Conservation (phyloP, 64 coral and sea anemone species). For the Montipora cactus region DNA sequence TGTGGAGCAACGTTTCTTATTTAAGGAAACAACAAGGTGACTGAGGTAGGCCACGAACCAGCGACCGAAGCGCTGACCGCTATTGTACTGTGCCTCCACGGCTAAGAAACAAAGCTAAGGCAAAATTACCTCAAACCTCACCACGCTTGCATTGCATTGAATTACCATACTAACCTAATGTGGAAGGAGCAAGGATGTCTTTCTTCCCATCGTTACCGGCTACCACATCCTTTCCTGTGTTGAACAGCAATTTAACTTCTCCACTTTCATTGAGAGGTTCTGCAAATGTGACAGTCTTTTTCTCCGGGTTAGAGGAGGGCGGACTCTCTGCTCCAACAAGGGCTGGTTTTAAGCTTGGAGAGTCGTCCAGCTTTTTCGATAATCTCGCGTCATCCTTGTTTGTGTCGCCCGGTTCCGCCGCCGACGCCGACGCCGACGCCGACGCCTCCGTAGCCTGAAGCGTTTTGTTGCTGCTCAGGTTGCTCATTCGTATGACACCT, state of each 20-base stretch:
- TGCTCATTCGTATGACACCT: slow-evolving; percentile 29
- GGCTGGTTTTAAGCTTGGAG: slow-evolving; percentile 26
- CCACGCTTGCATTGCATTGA: too few species aligned
- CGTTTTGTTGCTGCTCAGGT: background rate
- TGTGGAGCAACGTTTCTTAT: too few species aligned
- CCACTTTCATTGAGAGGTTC: slow-evolving; percentile 42
- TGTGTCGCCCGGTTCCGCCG: background rate
- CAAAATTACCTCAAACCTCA: too few species aligned
- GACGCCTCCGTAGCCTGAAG: background rate
- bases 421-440: too few species aligned
- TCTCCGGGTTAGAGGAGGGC: slow-evolving; percentile 11
- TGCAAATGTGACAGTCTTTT: slow-evolving; percentile 78
- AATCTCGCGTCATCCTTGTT: background rate
- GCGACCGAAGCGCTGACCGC: background rate
- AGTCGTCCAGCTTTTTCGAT: slow-evolving; percentile 1
- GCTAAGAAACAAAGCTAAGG: too few species aligned
- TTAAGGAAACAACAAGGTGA: too few species aligned
- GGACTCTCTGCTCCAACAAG: slow-evolving; percentile 14
- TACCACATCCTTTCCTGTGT: slow-evolving; percentile 2
- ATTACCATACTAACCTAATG: background rate
- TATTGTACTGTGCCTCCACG: too few species aligned
- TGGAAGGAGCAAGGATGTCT: slow-evolving; percentile 18
- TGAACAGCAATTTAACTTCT: slow-evolving; percentile 13
- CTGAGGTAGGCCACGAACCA: background rate
- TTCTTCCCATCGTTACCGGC: slow-evolving; percentile 28